Evolutionary conservation across 1,140 invertebrate genomes (phyloP), one percentile per base, ranked within the genome.

Genomic region (Argopecten irradians): DNA sequence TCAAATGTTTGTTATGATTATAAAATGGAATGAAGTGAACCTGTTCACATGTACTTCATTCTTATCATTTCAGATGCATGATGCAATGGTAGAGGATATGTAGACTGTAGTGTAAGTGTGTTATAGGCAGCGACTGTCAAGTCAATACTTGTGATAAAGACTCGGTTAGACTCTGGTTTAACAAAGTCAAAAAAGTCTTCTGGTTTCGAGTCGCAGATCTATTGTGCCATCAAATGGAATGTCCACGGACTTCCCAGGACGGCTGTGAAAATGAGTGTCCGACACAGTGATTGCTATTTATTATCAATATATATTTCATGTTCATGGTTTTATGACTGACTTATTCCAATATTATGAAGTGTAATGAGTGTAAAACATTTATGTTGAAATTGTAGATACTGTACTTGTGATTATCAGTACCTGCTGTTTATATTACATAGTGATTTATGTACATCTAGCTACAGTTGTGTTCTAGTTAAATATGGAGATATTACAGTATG

Each of bases 1-100:
- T n/a, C n/a, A n/a, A n/a, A n/a, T n/a, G n/a, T n/a, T n/a, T n/a
- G n/a, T n/a, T n/a, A n/a, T n/a, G n/a, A n/a, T n/a, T n/a, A n/a
- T n/a, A n/a, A n/a, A n/a, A 11, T 7, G 22, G n/a, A 28, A 22
- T 71, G n/a, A 71, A 71, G 22, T 71, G 55, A 11, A 28, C 55
- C n/a, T n/a, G n/a, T 28, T 28, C 28, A 71, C 28, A 71, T 71
- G 55, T 22, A 71, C 55, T 71, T 71, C 22, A 71, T 71, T 71
- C 55, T 71, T 71, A 46, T 71, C 55, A 71, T 71, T 71, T 71
- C 55, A 71, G 55, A 71, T 71, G 55, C 55, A 71, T 71, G 55
- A 71, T 28, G 22, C 55, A 71, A 71, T 16, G 5, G n/a, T 71
- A 16, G 0, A n/a, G n/a, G 55, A 71, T 71, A 71, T 71, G 22